Conservation (phyloP, 2,797 vertebrate genomes). For the Onychomys leucogaster region DNA sequence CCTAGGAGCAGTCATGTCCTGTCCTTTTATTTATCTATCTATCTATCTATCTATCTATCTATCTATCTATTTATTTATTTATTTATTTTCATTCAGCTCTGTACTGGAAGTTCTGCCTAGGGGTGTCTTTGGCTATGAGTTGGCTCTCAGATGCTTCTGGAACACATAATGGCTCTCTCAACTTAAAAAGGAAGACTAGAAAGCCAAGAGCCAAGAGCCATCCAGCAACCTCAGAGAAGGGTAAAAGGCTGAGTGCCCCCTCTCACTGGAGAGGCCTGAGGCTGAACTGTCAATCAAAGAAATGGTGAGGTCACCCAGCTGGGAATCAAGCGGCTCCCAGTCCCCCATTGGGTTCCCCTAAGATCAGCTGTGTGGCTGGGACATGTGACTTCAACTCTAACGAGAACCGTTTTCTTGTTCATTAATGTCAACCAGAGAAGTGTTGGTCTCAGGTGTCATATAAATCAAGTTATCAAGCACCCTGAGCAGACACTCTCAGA, state of each 20-base stretch:
- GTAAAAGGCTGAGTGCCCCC: neutral
- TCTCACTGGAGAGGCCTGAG: neutral
- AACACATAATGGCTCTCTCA: neutral
- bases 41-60: too few species aligned
- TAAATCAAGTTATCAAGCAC: neutral
- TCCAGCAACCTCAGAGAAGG: neutral
- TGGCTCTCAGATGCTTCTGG: neutral
- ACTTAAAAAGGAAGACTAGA: neutral
- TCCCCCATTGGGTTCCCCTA: neutral
- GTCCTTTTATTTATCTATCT: too few species aligned
- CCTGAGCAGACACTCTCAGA: neutral
- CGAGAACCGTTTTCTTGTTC: neutral
- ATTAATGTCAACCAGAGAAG: neutral
- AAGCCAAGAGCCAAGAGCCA: conserved; percentile 47
- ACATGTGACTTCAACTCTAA: neutral
- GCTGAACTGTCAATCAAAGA: conserved; percentile 28
- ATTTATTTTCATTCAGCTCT: neutral
- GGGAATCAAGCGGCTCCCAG: neutral
- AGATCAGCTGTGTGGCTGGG: neutral
- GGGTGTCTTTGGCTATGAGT: neutral
- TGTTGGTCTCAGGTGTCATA: conserved; percentile 4
- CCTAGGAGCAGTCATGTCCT: neutral
- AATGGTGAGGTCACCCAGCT: neutral
- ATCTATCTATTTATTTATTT: too few species aligned
- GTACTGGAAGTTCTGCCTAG: neutral